These are phyloP conservation scores for Catocala sponsa DNA, from an alignment of 2,888 invertebrate genomes.

Conservation along the genomic window DNA sequence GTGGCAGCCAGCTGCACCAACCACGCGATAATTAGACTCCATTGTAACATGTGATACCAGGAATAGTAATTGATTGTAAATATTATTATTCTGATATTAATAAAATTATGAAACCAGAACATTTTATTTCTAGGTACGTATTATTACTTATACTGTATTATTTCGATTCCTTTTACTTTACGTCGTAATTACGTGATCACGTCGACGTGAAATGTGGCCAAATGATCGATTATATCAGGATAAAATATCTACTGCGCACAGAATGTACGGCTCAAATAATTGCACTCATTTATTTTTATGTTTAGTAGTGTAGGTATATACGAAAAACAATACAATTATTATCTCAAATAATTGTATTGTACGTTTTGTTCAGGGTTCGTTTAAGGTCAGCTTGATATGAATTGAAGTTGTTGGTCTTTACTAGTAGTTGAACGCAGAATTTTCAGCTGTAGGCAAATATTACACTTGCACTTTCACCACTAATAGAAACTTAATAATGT, in stretches of 20 bases:
- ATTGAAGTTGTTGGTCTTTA: no score
- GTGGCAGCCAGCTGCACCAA: conserved; percentile 61
- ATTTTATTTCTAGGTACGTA: no score
- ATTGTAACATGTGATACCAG: conserved; percentile 39
- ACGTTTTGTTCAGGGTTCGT: no score
- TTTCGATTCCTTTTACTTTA: background rate
- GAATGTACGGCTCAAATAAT: background rate
- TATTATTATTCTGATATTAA: conserved; percentile 36
- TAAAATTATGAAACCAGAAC: background rate
- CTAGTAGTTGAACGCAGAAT: no score
- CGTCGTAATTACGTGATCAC: background rate
- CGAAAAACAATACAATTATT: no score
- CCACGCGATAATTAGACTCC: conserved; percentile 44
- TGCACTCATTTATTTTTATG: background rate
- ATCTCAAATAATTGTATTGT: no score
- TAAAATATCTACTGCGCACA: background rate
- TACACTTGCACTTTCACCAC: no score
- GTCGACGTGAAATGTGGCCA: background rate
- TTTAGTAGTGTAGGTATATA: background rate
- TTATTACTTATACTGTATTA: background rate
- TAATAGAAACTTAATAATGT: no score
- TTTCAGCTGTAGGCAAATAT: no score
- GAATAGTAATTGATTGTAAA: conserved; percentile 38
- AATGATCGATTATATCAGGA: conserved; percentile 1
- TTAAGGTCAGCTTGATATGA: no score